These are phyloP conservation scores for Petrocephalus schoutedeni DNA, from an alignment of 2,797 vertebrate species.

Conservation along the genomic window DNA sequence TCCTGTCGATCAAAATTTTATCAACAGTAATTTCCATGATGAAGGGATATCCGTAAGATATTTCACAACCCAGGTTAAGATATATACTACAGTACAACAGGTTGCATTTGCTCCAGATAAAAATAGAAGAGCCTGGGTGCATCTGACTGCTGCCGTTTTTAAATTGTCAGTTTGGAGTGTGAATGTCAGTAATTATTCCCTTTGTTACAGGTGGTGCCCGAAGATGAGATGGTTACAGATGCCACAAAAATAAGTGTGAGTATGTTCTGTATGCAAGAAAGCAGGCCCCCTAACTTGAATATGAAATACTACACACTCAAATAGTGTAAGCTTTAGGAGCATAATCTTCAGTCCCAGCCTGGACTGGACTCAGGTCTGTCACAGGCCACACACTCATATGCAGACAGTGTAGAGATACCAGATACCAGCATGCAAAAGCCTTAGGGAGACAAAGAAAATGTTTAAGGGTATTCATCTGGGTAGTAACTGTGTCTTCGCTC, in stretches of 20 bases:
- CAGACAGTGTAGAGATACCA: not conserved
- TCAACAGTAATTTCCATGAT: not conserved
- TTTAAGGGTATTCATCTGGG: not conserved
- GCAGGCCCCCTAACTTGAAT: too few relatives aligned
- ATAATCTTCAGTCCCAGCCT: not conserved
- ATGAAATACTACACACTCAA: not conserved
- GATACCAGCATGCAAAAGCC: not conserved
- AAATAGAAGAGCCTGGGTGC: not conserved
- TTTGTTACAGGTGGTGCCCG: conserved; percentile 63
- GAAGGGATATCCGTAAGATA: not conserved
- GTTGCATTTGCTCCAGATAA: not conserved
- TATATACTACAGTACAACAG: not conserved
- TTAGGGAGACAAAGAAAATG: not conserved
- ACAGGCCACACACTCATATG: not conserved
- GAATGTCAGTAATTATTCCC: conserved; percentile 25
- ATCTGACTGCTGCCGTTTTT: not conserved
- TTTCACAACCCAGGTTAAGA: not conserved
- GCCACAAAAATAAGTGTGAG: conserved; percentile 89
- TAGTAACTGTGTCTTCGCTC: not conserved
- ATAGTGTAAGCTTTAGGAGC: not conserved
- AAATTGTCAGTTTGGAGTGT: conserved; percentile 6
- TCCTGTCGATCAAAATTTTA: not conserved
- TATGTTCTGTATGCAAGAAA: not conserved
- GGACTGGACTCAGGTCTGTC: not conserved
- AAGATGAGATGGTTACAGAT: conserved; percentile 74